These are phyloP conservation scores for Samia ricini DNA, from an alignment of 1,140 invertebrate genomes.

Conservation along the genomic window DNA sequence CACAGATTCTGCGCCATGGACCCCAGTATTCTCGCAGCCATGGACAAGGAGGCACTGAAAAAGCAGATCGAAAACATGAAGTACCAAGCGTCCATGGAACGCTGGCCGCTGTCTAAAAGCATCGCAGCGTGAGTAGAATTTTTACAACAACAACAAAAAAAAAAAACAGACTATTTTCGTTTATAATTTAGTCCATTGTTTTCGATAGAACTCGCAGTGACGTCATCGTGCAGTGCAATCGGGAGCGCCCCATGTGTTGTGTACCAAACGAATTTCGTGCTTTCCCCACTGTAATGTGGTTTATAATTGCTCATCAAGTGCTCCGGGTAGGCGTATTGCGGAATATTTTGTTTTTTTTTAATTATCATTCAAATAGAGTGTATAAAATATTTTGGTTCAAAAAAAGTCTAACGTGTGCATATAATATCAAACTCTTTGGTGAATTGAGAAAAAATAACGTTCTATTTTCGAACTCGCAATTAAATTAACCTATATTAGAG, in stretches of 20 bases:
- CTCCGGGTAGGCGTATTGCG: slow-evolving; percentile 32
- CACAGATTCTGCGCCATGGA: slow-evolving; percentile 84
- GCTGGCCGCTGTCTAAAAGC: slow-evolving; percentile 95
- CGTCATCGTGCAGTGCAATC: slow-evolving; percentile 60
- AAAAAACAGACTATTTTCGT: slow-evolving; percentile 18
- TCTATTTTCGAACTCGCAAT: too few relatives aligned
- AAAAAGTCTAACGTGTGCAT: neutral
- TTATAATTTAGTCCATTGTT: slow-evolving; percentile 9
- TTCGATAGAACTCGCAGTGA: slow-evolving; percentile 29
- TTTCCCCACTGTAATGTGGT: slow-evolving; percentile 42
- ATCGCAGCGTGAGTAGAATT: slow-evolving; percentile 93
- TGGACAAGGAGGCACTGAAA: slow-evolving; percentile 97
- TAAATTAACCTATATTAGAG: too few relatives aligned
- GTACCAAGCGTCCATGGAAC: slow-evolving; percentile 96
- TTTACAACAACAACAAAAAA: slow-evolving; percentile 1
- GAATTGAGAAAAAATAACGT: too few relatives aligned
- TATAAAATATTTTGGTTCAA: neutral
- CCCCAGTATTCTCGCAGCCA: slow-evolving; percentile 93
- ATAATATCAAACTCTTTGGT: neutral
- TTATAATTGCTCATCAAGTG: slow-evolving; percentile 33
- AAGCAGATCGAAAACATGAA: slow-evolving; percentile 98
- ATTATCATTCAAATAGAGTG: slow-evolving; percentile 29
- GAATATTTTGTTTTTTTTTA: slow-evolving; percentile 31
- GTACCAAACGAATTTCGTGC: slow-evolving; percentile 47
- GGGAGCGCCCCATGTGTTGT: slow-evolving; percentile 54